Conservation (phyloP, 1,140 invertebrate species). For the Aphaenogaster rudis region DNA sequence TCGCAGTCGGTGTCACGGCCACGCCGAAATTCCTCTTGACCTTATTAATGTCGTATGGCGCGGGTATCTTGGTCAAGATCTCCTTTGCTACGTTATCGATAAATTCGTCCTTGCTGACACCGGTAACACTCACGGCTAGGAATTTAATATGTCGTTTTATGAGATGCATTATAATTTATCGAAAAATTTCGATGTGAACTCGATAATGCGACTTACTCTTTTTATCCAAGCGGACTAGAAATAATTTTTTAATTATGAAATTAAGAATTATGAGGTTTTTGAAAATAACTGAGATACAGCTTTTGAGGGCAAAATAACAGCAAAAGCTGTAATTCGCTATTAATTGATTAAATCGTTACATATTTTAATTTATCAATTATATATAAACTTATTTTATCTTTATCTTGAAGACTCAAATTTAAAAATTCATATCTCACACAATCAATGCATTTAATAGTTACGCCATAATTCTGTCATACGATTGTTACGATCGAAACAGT, state of each 20-base stretch:
- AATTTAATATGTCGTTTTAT: background rate
- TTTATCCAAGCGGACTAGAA: conserved; percentile 28
- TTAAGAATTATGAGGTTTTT: background rate
- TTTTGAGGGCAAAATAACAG: background rate
- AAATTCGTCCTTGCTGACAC: conserved; percentile 92
- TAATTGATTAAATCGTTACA: background rate
- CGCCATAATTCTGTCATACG: background rate
- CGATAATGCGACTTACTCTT: conserved; percentile 12
- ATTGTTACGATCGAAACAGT: background rate
- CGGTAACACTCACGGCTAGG: conserved; percentile 80
- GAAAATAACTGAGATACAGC: background rate
- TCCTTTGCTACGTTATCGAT: conserved; percentile 93
- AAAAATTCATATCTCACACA: background rate
- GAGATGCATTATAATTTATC: background rate
- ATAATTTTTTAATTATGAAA: background rate
- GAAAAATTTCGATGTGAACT: background rate
- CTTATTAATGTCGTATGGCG: conserved; percentile 92
- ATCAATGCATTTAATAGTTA: background rate
- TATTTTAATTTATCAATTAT: background rate
- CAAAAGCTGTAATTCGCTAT: background rate
- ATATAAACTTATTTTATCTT: background rate
- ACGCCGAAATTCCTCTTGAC: conserved; percentile 92
- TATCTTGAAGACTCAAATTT: background rate
- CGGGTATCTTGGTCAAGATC: conserved; percentile 91
- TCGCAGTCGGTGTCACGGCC: conserved; percentile 92